Evolutionary conservation across 2,888 invertebrate species (phyloP), one percentile per base, ranked within the genome.

Genomic region (Furcula furcula): DNA sequence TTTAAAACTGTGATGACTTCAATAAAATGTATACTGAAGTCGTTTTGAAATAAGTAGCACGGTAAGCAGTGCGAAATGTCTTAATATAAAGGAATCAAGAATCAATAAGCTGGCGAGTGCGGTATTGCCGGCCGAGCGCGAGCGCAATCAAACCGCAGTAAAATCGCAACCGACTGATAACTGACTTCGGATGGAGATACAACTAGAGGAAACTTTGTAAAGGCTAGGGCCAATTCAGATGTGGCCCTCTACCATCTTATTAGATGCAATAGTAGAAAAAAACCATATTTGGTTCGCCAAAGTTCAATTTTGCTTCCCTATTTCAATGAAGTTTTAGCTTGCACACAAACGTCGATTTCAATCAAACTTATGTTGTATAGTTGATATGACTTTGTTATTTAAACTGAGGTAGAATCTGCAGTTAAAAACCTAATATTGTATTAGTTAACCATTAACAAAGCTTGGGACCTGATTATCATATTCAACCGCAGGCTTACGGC

Each of bases 131-230:
- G 45, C 53, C 60, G 53, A 53, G 61, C 65, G 57, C 59, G 64
- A 51, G 43, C 72, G 76, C 74, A 74, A 78, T 78, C 78, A 78
- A 75, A 79, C 62, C 73, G 71, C 76, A 74, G 65, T 76, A 64
- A 70, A 76, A 76, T 70, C 71, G 65, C 66, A 57, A 59, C 50
- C 57, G 49, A 59, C 61, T 68, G 73, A 74, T 70, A 71, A 69
- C 72, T 65, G 65, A 49, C 29, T 36, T 42, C 34, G 27, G 62
- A n/a, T 22, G 12, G 36, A 7, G 58, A 14, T 30, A 59, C 58
- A 76, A 30, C n/a, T 36, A 27, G 65, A 19, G 31, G 10, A 7
- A 45, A 30, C 15, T 10, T 10, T 7, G 16, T 27, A 18, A 7
- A 25, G 7, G 25, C 9, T 30, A 20, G n/a, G 31, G n/a, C 6